Evolutionary conservation across 2,888 invertebrate species (phyloP).

Genomic region (Athalia circularis): DNA sequence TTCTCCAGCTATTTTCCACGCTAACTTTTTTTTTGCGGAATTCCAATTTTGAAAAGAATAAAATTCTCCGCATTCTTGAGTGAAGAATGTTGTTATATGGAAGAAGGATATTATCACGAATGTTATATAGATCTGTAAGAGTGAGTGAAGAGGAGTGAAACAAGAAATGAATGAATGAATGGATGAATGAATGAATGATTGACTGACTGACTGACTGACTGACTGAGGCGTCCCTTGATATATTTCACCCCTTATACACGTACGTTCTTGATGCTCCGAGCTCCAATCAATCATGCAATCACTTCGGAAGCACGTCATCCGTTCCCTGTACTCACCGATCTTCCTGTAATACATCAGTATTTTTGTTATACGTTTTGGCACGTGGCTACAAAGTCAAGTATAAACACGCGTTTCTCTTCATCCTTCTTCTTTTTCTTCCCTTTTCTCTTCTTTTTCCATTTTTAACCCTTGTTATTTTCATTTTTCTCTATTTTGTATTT

Average conservation of each 20-base stretch:
- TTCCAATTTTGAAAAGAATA: slow-evolving; percentile 15
- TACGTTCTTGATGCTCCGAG: neutral
- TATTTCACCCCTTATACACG: slow-evolving; percentile 16
- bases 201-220: slow-evolving; percentile 25
- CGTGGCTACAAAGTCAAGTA: slow-evolving; percentile 21
- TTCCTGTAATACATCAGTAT: slow-evolving; percentile 40
- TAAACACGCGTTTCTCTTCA: neutral
- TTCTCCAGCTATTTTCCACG: neutral
- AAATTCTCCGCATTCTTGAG: too few relatives aligned
- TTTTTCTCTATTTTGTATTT: neutral
- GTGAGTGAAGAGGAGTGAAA: neutral
- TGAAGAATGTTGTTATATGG: too few relatives aligned
- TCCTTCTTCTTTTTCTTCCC: slow-evolving; percentile 5
- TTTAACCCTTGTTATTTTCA: neutral
- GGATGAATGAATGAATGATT: neutral
- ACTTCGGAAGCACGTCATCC: slow-evolving; percentile 38
- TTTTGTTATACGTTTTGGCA: slow-evolving; percentile 40
- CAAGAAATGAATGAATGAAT: slow-evolving; percentile 4
- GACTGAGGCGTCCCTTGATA: slow-evolving; percentile 19
- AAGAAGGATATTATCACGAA: neutral
- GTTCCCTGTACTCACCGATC: slow-evolving; percentile 42
- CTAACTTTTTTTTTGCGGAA: neutral
- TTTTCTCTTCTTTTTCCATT: neutral
- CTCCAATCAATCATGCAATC: slow-evolving; percentile 41
- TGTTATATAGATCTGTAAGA: slow-evolving; percentile 6